Evolutionary conservation across 2,113 vertebrate genomes (phyloP).

Genomic region (Hydropotes inermis): DNA sequence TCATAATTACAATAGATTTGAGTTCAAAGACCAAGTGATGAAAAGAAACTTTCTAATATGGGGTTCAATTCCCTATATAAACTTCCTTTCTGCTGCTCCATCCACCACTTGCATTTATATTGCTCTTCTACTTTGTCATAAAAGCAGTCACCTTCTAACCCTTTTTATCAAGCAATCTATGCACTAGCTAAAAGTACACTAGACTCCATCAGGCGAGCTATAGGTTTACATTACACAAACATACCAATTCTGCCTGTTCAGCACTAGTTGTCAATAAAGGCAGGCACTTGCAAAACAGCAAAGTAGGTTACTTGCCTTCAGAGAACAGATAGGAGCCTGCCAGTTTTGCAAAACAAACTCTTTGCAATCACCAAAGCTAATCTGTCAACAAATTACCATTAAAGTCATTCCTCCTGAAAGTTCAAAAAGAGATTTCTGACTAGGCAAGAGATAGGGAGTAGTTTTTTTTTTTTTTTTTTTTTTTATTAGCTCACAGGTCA

Average conservation of each 20-base stretch:
- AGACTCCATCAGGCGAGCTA: constrained; percentile 75
- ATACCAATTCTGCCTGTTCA: constrained; percentile 83
- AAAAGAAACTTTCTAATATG: constrained; percentile 66
- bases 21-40: constrained; percentile 71
- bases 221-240: constrained; percentile 88
- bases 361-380: constrained; percentile 69
- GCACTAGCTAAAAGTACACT: constrained; percentile 76
- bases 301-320: constrained; percentile 64
- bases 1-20: constrained; percentile 68
- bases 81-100: constrained; percentile 66
- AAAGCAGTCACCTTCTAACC: constrained; percentile 80
- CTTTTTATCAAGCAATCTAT: constrained; percentile 82
- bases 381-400: constrained; percentile 82
- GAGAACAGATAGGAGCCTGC: constrained; percentile 75
- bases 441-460: constrained; percentile 57
- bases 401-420: constrained; percentile 76
- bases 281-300: constrained; percentile 78
- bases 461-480: neutral
- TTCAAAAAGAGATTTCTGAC: constrained; percentile 73
- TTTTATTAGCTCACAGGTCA: constrained; percentile 68
- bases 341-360: constrained; percentile 80
- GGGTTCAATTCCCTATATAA: constrained; percentile 65
- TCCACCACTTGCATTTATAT: constrained; percentile 40
- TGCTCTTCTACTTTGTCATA: constrained; percentile 70
- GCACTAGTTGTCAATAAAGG: constrained; percentile 83